Base-by-base conservation (phyloP, 1,140 invertebrate species). In the Formica selysi region DNA sequence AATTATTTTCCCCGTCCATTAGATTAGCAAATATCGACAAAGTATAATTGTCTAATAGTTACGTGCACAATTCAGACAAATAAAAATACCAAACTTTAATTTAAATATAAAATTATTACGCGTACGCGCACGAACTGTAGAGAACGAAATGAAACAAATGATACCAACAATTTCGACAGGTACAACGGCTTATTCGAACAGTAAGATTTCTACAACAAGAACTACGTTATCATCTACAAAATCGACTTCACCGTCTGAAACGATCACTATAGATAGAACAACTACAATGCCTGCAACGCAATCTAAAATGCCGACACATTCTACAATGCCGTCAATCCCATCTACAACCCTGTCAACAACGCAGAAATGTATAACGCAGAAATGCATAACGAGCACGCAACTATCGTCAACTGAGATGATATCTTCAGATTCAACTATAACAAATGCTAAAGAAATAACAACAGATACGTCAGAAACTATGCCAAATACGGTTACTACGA, bases 1-100 rank as follows among this genome's bases (percentile, higher is more conserved):
- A 16, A 74, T 59, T 7, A 74, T 74, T 57, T 48, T 59, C 32
- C 8, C 8, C 57, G 0, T n/a, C 48, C 22, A 19, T 59, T 73
- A 54, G 0, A 61, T 32, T 3, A 68, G 11, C 2, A 36, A 51
- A 79, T 76, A 48, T 67, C 13, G n/a, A 79, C 38, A 22, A 79
- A 79, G 22, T 51, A 38, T 0, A 67, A 16, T 79, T 29, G 13
- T 48, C 8, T 38, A 36, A 68, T 4, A 67, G 62, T 68, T 67
- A 32, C 29, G 8, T 51, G 29, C 62, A 68, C 2, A 19, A 22
- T 7, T 8, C 13, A 62, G 2, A 8, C 16, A 76, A 64, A 76
- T 29, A 5, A 68, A 19, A 13, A 19, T 26, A 26, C 22, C 19
- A 32, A 6, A 51, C 26, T 44, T 65, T 2, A 22, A 3, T 36